A percentile compares a stretch with the other conserved stretches of the same genome.
Conservation (phyloP, 1,140 invertebrate genomes). For the Drosophila ohnishii region DNA sequence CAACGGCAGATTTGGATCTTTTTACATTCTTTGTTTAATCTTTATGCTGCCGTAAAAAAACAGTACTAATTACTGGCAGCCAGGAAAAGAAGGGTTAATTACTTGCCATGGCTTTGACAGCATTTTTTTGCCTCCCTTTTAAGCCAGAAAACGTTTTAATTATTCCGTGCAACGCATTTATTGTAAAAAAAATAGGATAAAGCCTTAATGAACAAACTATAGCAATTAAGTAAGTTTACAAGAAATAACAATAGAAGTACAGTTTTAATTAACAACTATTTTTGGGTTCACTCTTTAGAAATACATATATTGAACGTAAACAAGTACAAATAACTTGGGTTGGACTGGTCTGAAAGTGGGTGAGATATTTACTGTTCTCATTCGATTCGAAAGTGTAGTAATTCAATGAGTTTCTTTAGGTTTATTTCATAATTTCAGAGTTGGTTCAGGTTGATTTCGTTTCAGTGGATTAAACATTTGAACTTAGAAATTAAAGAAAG, state of each 20-base stretch:
- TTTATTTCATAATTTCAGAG: conserved; percentile 29
- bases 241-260: conserved; percentile 44
- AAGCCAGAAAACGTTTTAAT: conserved; percentile 21
- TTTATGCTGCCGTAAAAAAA: conserved; percentile 17
- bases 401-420: conserved; percentile 34
- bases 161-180: conserved; percentile 62
- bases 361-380: conserved; percentile 44
- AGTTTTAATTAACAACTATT: conserved; percentile 61
- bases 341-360: conserved; percentile 10
- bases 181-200: conserved; percentile 45
- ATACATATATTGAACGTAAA: conserved; percentile 48
- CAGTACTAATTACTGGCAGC: conserved; percentile 24
- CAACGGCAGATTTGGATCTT: not conserved
- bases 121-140: conserved; percentile 15
- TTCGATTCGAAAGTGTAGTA: conserved; percentile 22
- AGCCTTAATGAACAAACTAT: conserved; percentile 39
- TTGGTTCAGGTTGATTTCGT: conserved; percentile 5
- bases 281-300: conserved; percentile 61
- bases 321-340: conserved; percentile 26
- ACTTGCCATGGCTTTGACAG: conserved; percentile 36
- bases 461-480: conserved; percentile 28
- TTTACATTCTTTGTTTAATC: conserved; percentile 7
- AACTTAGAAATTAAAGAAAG: conserved; percentile 7
- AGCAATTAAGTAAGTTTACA: conserved; percentile 50
- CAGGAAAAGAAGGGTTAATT: conserved; percentile 25